These are phyloP conservation scores for Natator depressus DNA, from an alignment of 2,113 vertebrate genomes.

Conservation along the genomic window DNA sequence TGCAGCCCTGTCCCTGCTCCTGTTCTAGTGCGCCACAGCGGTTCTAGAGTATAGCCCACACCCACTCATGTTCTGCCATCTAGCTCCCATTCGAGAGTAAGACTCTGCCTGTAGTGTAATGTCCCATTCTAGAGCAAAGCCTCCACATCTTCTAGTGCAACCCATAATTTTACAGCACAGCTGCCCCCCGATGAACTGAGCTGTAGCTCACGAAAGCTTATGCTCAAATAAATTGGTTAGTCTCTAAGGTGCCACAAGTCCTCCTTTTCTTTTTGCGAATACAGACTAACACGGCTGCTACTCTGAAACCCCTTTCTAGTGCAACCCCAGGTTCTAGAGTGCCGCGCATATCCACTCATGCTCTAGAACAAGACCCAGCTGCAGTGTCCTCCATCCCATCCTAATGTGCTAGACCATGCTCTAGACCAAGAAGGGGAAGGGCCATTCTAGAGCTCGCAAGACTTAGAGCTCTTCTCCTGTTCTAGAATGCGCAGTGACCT, in stretches of 20 bases:
- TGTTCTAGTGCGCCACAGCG: neutral
- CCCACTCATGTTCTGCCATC: too few species aligned
- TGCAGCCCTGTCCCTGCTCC: neutral
- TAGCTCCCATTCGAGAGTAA: fast-evolving
- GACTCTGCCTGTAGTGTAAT: neutral
- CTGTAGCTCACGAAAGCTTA: too few species aligned
- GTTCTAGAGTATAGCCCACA: neutral
- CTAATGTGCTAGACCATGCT: neutral
- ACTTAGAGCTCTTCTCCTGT: neutral
- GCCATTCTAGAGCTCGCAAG: neutral
- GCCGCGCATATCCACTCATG: neutral
- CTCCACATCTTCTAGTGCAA: neutral
- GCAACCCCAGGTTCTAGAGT: neutral
- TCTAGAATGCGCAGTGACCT: neutral
- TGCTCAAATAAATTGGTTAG: too few species aligned
- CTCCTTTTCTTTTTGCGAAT: too few species aligned
- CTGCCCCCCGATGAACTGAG: too few species aligned
- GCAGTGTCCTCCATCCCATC: neutral
- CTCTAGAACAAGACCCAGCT: neutral
- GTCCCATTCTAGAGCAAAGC: neutral
- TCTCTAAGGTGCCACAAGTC: too few species aligned
- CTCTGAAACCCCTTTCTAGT: neutral
- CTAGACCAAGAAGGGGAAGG: neutral
- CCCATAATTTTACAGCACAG: neutral
- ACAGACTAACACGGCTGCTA: too few species aligned